These are phyloP conservation scores for Pyrrhia umbra DNA, from an alignment of 2,888 invertebrate genomes.

Conservation along the genomic window DNA sequence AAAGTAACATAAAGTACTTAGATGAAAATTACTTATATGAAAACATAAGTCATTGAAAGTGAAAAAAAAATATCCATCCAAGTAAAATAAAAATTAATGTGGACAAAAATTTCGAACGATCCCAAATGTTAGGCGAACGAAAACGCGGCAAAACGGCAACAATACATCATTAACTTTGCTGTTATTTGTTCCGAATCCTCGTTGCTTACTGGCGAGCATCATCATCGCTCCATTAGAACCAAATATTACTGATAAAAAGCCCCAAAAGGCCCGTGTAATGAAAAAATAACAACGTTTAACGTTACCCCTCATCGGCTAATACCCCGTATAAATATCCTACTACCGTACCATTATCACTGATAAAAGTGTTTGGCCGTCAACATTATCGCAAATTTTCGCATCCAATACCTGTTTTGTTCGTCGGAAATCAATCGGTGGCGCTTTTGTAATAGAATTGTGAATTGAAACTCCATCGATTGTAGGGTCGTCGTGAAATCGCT, in stretches of 20 bases:
- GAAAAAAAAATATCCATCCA: conserved; percentile 12
- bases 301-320: conserved; percentile 61
- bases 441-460: conserved; percentile 75
- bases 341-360: conserved; percentile 65
- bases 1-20: no score
- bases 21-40: background rate
- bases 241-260: conserved; percentile 63
- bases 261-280: conserved; percentile 55
- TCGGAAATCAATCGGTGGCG: conserved; percentile 65
- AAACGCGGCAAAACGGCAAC: conserved; percentile 31
- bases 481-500: conserved; percentile 60
- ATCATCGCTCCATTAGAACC: conserved; percentile 59
- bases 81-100: conserved; percentile 36
- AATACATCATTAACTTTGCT: conserved; percentile 54
- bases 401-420: conserved; percentile 65
- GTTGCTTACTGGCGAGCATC: conserved; percentile 57
- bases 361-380: conserved; percentile 68
- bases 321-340: conserved; percentile 66
- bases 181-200: conserved; percentile 52
- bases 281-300: conserved; percentile 66
- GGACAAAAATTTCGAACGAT: conserved; percentile 16
- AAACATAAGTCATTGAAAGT: conserved; percentile 19
- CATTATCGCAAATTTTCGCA: conserved; percentile 71
- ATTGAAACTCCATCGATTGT: conserved; percentile 75
- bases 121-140: conserved; percentile 40